Evolutionary conservation across 2,113 vertebrate genomes (phyloP).

Genomic region (Epinephelus moara): DNA sequence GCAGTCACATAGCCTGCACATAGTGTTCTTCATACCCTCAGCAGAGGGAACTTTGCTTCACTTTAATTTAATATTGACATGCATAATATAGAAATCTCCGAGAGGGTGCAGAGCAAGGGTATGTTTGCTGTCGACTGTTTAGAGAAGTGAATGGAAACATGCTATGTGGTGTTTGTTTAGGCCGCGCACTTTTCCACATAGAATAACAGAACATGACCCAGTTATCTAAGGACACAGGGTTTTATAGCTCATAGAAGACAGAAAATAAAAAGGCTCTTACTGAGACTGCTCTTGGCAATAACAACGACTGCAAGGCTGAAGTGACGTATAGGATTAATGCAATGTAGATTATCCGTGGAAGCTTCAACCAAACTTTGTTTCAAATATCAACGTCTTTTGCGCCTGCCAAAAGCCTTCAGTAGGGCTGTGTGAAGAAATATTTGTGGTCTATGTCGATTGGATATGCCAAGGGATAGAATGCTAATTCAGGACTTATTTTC

Average conservation of each 20-base stretch:
- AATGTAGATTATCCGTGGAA: conserved; percentile 50
- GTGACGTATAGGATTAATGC: conserved; percentile 61
- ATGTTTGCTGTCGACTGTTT: conserved; percentile 67
- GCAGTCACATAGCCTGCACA: background rate
- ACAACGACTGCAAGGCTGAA: conserved; percentile 47
- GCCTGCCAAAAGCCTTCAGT: conserved; percentile 24
- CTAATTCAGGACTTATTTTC: conserved; percentile 12
- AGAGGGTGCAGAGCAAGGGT: conserved; percentile 29
- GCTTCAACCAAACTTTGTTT: conserved; percentile 59
- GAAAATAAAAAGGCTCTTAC: conserved; percentile 66
- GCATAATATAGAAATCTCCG: conserved; percentile 41
- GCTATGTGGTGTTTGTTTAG: conserved; percentile 71
- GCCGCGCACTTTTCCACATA: conserved; percentile 51
- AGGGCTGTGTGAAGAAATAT: conserved; percentile 34
- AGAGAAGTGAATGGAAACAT: conserved; percentile 67
- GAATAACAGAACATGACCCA: conserved; percentile 73
- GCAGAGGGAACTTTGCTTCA: conserved; percentile 1
- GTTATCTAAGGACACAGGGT: conserved; percentile 70
- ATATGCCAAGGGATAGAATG: conserved; percentile 28
- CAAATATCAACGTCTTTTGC: conserved; percentile 42
- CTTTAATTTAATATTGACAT: conserved; percentile 45
- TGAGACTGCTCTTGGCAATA: conserved; percentile 47
- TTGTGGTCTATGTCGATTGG: conserved; percentile 15
- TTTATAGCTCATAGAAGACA: conserved; percentile 67
- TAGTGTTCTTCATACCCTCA: conserved; percentile 14